Base-by-base conservation (phyloP, 2,797 vertebrate genomes). In the Acanthis flammea region DNA sequence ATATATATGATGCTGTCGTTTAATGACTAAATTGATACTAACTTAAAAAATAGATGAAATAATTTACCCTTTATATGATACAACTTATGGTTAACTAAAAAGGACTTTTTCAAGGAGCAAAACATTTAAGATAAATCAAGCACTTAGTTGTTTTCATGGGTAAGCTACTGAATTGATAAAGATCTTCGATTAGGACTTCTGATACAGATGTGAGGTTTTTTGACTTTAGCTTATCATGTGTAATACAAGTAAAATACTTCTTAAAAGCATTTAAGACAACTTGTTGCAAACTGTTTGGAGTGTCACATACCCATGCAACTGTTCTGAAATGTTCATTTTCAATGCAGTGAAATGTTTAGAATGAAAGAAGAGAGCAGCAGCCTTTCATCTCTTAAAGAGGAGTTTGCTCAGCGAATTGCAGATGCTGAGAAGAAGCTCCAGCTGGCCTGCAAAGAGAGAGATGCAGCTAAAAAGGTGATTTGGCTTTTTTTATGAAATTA, bases 381-480 rank as follows among this genome's bases (percentile, higher is more conserved):
- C 44, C 98, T 99, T 96, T 98, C 98, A 87, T 99, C 99, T 92
- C 98, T 99, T 37, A 99, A 99, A 96, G 99, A 99, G 33, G 99
- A 99, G 94, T 99, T 99, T 97, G 99, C 99, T 35, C 99, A 99
- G 94, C 98, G 99, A 81, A 99, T 99, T 85, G 99, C 99, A 11
- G 99, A 99, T 91, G 97, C 99, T 39, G 99, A 99, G 96, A 99
- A 98, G 96, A 99, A 99, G 95, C 99, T 98, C 86, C 99, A 99
- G 47, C 89, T 99, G 35, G 99, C 99, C 78, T 99, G 99, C 97
- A 99, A 99, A 97, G 99, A 99, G 90, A 98, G 99, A 95, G 99
- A 99, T 97, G 98, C 99, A 33, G 98, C 99, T 92, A 99, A 99
- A 97, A 99, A 99, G 99, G 99, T 99, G 97, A 93, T 60, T 31